A percentile compares a stretch with the other conserved stretches of the same genome.
These are phyloP conservation scores for Phallusia fumigata DNA, from an alignment of 23 tunicate genomes.

Conservation along the genomic window DNA sequence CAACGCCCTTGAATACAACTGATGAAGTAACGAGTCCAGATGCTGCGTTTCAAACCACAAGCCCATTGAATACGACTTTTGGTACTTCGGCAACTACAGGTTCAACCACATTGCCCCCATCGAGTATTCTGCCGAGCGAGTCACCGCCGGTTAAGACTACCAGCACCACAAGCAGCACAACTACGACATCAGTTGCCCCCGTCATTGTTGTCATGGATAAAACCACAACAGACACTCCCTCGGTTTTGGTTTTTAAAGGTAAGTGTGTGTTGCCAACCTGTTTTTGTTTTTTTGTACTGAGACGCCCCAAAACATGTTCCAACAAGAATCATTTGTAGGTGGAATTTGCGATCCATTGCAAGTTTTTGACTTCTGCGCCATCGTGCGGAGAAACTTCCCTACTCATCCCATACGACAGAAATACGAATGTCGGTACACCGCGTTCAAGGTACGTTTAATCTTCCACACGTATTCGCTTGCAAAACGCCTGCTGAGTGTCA, in stretches of 20 bases:
- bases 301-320: too few species aligned
- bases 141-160: slow-evolving; percentile 3
- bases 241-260: not conserved
- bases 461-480: too few species aligned
- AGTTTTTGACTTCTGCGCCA: slow-evolving; percentile 56
- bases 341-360: slow-evolving; percentile 28
- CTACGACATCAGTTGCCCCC: not conserved
- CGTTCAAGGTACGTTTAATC: slow-evolving; percentile 47
- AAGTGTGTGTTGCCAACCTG: too few species aligned
- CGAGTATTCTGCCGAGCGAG: not conserved
- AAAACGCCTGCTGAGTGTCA: not conserved
- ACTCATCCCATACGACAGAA: slow-evolving; percentile 36
- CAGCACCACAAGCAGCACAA: slow-evolving; percentile 8
- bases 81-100: slow-evolving; percentile 1
- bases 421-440: slow-evolving; percentile 60
- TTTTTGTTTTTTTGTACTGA: too few species aligned
- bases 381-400: slow-evolving; percentile 10
- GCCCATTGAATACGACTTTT: not conserved
- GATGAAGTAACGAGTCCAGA: not conserved
- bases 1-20: not conserved
- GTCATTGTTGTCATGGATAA: not conserved
- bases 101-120: not conserved
- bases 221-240: not conserved
- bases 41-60: not conserved
- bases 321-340: not conserved